Evolutionary conservation across 2,113 vertebrate genomes (phyloP).

Genomic region (Macquaria ambigua): DNA sequence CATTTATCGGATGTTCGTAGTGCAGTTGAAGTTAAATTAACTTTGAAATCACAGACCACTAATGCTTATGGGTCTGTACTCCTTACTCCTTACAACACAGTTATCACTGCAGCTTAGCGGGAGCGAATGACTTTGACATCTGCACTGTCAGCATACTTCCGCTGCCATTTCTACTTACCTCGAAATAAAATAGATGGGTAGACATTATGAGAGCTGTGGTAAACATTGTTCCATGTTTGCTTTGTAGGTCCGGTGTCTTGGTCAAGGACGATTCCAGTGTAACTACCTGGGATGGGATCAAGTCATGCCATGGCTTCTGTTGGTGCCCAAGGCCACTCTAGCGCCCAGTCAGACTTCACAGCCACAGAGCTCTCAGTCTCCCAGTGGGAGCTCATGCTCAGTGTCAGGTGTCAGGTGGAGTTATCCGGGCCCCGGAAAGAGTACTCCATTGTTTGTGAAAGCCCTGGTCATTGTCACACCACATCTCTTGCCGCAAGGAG

Average conservation of each 20-base stretch:
- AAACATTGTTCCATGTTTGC: slow-evolving; percentile 51
- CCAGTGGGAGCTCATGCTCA: slow-evolving; percentile 72
- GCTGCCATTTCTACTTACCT: slow-evolving; percentile 50
- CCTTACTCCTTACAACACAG: slow-evolving; percentile 50
- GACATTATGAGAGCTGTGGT: slow-evolving; percentile 33
- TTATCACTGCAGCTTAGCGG: slow-evolving; percentile 44
- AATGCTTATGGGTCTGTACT: slow-evolving; percentile 53
- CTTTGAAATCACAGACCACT: slow-evolving; percentile 63
- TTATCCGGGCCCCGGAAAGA: slow-evolving; percentile 68
- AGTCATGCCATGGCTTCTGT: slow-evolving; percentile 43
- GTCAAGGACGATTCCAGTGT: slow-evolving; percentile 40
- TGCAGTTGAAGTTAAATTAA: slow-evolving; percentile 64
- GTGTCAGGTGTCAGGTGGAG: slow-evolving; percentile 83
- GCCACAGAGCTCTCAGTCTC: slow-evolving; percentile 65
- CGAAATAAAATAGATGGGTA: slow-evolving; percentile 31
- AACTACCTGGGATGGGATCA: slow-evolving; percentile 64
- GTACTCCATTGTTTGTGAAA: slow-evolving; percentile 76
- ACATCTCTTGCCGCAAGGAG: slow-evolving; percentile 68
- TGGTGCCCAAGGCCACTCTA: slow-evolving; percentile 48
- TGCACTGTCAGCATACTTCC: slow-evolving; percentile 65
- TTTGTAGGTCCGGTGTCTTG: slow-evolving; percentile 20
- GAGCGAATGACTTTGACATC: slow-evolving; percentile 59
- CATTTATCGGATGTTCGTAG: slow-evolving; percentile 62
- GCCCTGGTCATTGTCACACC: slow-evolving; percentile 74
- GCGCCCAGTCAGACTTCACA: slow-evolving; percentile 57